Conservation (phyloP, 1,140 invertebrate species). For the Temnothorax nylanderi region DNA sequence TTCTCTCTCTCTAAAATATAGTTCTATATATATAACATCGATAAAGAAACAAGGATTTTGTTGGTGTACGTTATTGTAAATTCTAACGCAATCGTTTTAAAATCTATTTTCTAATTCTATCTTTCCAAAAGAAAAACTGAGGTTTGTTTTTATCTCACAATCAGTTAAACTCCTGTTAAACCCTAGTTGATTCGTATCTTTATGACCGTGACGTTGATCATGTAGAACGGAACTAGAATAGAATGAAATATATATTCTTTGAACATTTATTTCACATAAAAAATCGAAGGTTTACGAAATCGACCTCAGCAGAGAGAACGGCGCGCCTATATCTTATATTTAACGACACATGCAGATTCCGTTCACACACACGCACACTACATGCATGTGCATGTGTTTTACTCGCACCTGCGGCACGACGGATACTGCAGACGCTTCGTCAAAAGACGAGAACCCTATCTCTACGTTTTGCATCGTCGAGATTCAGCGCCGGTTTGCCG, state of each 20-base stretch:
- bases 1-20: background rate
- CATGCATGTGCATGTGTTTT: background rate
- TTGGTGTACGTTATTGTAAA: background rate
- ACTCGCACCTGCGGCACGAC: background rate
- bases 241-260: conserved; percentile 6
- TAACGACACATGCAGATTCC: background rate
- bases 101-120: conserved; percentile 10
- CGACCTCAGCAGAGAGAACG: background rate
- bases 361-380: background rate
- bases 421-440: background rate
- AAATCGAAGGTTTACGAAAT: conserved; percentile 15
- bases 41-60: background rate
- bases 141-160: background rate
- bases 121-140: background rate
- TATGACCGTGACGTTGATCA: conserved; percentile 10
- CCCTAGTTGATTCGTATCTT: background rate
- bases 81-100: background rate
- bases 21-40: background rate
- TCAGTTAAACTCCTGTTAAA: background rate
- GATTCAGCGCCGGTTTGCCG: background rate
- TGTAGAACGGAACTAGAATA: background rate
- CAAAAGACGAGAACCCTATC: background rate
- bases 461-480: background rate
- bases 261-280: conserved; percentile 23
- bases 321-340: conserved; percentile 18